Evolutionary conservation across 37 sponge, comb jelly and placozoan genomes (phyloP), one percentile per base, ranked within the genome.

Genomic region (Geodia barretti): DNA sequence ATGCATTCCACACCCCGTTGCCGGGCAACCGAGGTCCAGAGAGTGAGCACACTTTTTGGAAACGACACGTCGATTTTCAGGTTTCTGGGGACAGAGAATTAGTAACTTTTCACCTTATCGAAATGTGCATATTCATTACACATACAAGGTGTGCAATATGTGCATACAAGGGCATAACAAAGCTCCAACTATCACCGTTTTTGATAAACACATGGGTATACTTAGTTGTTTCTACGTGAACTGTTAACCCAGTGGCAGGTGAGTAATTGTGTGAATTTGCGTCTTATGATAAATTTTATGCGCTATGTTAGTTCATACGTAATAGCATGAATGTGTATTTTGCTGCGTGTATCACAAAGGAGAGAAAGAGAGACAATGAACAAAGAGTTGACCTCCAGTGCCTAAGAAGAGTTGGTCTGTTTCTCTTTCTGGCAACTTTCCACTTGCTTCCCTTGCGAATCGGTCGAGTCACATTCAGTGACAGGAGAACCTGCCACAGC

Each of bases 1-100:
- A 36, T 36, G 23, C 86, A 80, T 70, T 82, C 64, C 59, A 92
- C 71, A 29, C 96, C 96, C 32, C 74, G 76, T 65, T 92, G 87
- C 64, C 79, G 80, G 60, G 73, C 70, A 35, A 65, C 70, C 0
- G 96, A 95, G 38, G 94, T 81, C 93, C 96, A 92, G 76, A 92
- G 92, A 25, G 65, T 38, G 11, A 92, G 39, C 11, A 68, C 24
- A 25, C 64, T 74, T 38, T 70, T 60, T 28, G 89, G 84, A 59
- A 88, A 72, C 17, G 80, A 47, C 37, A 83, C 76, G 41, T 79
- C 47, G 19, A 95, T 30, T 23, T 83, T 82, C 36, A 92, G 59
- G 64, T 79, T 63, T 38, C 90, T 93, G 54, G 1, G 47, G 30
- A 68, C 4, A 60, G 2, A 24, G 37, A 31, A 59, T 7, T 29